Evolutionary conservation across 2,888 invertebrate species (phyloP).

Genomic region (Epistrophe eligans): DNA sequence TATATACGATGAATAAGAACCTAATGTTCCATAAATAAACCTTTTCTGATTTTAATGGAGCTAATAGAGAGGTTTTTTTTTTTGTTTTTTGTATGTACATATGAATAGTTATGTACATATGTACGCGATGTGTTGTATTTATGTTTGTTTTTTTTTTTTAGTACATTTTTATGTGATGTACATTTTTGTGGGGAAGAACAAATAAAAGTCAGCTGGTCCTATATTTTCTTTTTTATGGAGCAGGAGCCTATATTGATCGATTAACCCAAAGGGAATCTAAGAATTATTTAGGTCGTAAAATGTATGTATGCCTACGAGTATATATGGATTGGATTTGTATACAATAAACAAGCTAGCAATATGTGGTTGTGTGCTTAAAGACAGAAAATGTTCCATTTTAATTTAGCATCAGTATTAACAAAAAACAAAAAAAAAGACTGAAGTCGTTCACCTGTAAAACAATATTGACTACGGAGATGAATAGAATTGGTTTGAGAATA

Average conservation of each 20-base stretch:
- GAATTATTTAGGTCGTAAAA: slow-evolving; percentile 29
- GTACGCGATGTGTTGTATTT: neutral
- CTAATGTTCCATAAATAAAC: slow-evolving; percentile 51
- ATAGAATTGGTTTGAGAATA: too few species aligned
- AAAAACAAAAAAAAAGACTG: neutral
- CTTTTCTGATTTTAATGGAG: slow-evolving; percentile 43
- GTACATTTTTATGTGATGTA: neutral
- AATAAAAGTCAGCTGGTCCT: slow-evolving; percentile 18
- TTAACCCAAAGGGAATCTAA: slow-evolving; percentile 20
- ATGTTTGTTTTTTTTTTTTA: too few species aligned
- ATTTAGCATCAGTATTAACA: neutral
- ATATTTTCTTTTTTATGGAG: slow-evolving; percentile 12
- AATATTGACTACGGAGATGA: neutral
- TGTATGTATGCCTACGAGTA: neutral
- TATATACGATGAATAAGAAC: slow-evolving; percentile 21
- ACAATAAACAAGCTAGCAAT: neutral
- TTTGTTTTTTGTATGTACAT: neutral
- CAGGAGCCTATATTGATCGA: slow-evolving; percentile 19
- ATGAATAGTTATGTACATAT: too few species aligned
- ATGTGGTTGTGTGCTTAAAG: neutral
- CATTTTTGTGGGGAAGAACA: slow-evolving; percentile 14
- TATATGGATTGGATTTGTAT: slow-evolving; percentile 3
- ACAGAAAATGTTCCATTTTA: neutral
- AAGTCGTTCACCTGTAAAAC: neutral
- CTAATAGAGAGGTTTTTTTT: slow-evolving; percentile 18